A percentile compares a stretch with the other conserved stretches of the same genome.
Conservation (phyloP, 2,888 invertebrate species). For the Torymus texanus region DNA sequence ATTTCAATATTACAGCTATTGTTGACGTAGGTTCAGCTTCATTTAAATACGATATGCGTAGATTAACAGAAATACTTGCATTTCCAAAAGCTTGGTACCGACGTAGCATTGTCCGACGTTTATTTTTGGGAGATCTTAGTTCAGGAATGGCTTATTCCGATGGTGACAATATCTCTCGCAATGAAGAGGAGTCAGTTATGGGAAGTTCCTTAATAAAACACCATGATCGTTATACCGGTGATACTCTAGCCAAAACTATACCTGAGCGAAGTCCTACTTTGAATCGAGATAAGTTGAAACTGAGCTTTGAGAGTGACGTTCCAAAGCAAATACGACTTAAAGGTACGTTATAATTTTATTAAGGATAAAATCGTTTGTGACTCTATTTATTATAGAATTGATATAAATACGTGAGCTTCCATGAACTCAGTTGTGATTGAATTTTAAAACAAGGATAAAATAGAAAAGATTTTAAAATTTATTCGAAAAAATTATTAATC, state of each 20-base stretch:
- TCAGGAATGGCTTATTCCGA: conserved; percentile 76
- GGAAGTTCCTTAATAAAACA: conserved; percentile 71
- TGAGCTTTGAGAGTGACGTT: conserved; percentile 78
- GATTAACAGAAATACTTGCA: conserved; percentile 96
- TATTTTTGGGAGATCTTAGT: conserved; percentile 95
- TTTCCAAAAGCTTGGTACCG: conserved; percentile 99
- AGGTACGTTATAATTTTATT: conserved; percentile 59
- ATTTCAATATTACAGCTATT: conserved; percentile 80
- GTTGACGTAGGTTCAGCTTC: conserved; percentile 96
- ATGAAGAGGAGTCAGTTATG: conserved; percentile 71
- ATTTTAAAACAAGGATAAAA: too few relatives aligned
- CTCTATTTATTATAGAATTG: too few relatives aligned
- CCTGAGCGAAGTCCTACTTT: conserved; percentile 72
- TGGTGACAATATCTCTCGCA: conserved; percentile 70
- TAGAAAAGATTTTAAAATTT: too few relatives aligned
- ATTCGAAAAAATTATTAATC: too few relatives aligned
- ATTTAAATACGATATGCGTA: conserved; percentile 99
- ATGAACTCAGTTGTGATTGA: too few relatives aligned
- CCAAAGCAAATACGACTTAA: conserved; percentile 76
- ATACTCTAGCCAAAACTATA: conserved; percentile 68
- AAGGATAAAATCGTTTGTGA: too few relatives aligned
- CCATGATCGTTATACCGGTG: conserved; percentile 67
- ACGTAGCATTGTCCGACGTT: conserved; percentile 91
- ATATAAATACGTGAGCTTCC: too few relatives aligned
- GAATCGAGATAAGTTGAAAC: conserved; percentile 78